Percentiles rank a stretch among this genome's conserved stretches.
These are phyloP conservation scores for Campoplex nolae DNA, from an alignment of 2,888 invertebrate genomes.

Conservation along the genomic window DNA sequence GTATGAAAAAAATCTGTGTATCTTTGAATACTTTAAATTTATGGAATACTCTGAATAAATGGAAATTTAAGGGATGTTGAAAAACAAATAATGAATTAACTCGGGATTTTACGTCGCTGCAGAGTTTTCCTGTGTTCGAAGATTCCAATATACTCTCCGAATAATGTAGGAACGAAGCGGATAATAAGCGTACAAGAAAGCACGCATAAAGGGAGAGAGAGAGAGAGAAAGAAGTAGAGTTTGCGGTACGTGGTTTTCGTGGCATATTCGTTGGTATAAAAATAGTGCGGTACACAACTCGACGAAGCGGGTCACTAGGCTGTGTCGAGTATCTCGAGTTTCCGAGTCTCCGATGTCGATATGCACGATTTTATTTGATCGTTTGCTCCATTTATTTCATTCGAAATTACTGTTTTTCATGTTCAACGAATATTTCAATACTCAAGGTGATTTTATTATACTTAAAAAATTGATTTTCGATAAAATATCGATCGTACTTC, in stretches of 20 bases:
- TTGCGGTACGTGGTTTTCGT: constrained; percentile 75
- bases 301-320: constrained; percentile 83
- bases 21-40: no score
- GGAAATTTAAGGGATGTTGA: neutral
- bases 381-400: constrained; percentile 41
- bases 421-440: no score
- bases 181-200: constrained; percentile 36
- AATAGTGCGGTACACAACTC: constrained; percentile 81
- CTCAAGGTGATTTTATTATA: no score
- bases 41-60: no score
- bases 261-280: constrained; percentile 80
- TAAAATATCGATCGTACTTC: neutral
- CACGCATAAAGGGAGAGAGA: neutral
- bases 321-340: constrained; percentile 76
- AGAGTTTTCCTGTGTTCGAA: neutral
- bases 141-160: neutral
- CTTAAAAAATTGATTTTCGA: neutral
- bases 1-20: no score
- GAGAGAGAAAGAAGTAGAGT: constrained; percentile 72
- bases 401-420: constrained; percentile 7
- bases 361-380: constrained; percentile 45
- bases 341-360: constrained; percentile 75
- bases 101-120: neutral
- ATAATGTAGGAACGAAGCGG: constrained; percentile 32
- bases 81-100: neutral